phyloP scores from a whole-genome alignment of 2,113 vertebrate species.

The Chauna torquata region DNA sequence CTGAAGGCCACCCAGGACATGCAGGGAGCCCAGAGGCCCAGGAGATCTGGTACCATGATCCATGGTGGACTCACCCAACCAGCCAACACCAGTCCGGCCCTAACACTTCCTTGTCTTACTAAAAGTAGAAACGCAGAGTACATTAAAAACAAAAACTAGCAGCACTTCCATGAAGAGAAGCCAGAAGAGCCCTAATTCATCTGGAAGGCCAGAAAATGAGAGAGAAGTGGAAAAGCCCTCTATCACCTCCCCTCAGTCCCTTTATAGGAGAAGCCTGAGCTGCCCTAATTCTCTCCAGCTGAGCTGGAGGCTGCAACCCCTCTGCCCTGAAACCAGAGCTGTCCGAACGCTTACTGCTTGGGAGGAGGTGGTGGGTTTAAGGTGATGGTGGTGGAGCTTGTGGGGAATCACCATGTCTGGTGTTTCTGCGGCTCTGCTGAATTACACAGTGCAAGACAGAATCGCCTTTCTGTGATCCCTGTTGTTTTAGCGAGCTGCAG shows the following conservation, averaged over 20 bases:
- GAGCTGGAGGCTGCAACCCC: background rate
- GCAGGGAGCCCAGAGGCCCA: background rate
- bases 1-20: fast-evolving
- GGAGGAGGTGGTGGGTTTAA: background rate
- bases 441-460: background rate
- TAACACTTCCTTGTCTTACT: fast-evolving
- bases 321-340: background rate
- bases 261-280: background rate
- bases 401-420: background rate
- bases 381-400: background rate
- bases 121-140: fast-evolving
- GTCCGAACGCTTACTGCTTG: background rate
- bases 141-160: background rate
- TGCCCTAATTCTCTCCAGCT: background rate
- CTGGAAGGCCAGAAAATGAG: background rate
- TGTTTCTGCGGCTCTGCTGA: background rate
- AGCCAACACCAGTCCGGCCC: background rate
- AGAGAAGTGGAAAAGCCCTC: fast-evolving
- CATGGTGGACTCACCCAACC: background rate
- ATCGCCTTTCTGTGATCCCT: background rate
- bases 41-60: fast-evolving
- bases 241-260: fast-evolving
- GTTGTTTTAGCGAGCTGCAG: background rate
- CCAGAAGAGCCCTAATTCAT: background rate
- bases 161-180: fast-evolving